These are phyloP conservation scores for Sycophila texana DNA, from an alignment of 2,888 invertebrate genomes.

Conservation along the genomic window DNA sequence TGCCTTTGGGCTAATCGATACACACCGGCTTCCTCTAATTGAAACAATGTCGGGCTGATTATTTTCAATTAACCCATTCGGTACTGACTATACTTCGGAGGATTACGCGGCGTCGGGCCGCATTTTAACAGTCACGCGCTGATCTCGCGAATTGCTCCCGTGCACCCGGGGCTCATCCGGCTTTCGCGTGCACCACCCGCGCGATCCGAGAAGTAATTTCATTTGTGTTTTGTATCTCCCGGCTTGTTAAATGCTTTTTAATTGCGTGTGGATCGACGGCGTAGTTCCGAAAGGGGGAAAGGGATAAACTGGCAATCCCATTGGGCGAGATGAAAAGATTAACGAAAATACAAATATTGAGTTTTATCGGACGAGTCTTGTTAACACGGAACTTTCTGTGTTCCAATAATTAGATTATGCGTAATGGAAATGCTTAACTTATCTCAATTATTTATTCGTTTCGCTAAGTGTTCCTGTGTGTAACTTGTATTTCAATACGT, in stretches of 20 bases:
- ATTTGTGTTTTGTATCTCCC: background rate
- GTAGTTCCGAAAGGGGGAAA: background rate
- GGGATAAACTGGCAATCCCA: background rate
- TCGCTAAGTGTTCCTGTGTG: too few species aligned
- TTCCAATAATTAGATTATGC: background rate
- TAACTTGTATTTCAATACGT: too few species aligned
- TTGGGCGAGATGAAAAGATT: background rate
- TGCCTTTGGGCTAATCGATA: constrained; percentile 19
- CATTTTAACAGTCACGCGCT: background rate
- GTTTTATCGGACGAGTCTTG: constrained; percentile 12
- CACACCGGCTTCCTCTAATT: constrained; percentile 52
- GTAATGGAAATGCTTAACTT: background rate
- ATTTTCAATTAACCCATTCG: constrained; percentile 51
- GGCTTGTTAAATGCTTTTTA: constrained; percentile 25
- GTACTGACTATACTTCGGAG: constrained; percentile 38
- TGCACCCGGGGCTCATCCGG: background rate
- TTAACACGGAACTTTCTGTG: background rate
- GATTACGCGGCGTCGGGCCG: constrained; percentile 22
- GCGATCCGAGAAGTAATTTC: background rate
- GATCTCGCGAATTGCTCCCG: background rate
- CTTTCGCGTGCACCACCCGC: background rate
- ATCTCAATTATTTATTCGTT: background rate
- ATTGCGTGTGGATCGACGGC: background rate
- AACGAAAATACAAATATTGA: constrained; percentile 9
- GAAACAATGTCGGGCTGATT: constrained; percentile 53